These are phyloP conservation scores for Coregonus sp. DNA, from an alignment of 2,797 vertebrate genomes.

Conservation along the genomic window DNA sequence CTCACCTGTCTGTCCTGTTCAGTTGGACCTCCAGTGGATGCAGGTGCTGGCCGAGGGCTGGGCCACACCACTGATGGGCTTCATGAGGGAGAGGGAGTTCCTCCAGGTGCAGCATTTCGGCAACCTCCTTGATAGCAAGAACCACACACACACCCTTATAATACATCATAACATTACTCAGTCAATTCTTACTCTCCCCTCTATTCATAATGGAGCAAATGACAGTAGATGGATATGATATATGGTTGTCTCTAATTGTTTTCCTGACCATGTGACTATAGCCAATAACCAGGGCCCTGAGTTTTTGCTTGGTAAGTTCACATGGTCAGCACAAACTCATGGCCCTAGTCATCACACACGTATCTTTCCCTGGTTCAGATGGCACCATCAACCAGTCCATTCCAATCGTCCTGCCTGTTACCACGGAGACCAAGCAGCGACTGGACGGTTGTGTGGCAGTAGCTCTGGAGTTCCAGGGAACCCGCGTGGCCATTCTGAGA, in stretches of 20 bases:
- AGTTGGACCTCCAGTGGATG: slow-evolving; percentile 98
- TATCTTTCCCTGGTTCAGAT: slow-evolving; percentile 65
- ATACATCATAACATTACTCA: not conserved
- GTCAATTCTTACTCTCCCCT: not conserved
- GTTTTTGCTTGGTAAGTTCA: not conserved
- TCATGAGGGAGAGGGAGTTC: slow-evolving; percentile 94
- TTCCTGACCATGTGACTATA: not conserved
- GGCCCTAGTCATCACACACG: not conserved
- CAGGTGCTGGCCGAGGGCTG: slow-evolving; percentile 96
- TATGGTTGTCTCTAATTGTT: not conserved
- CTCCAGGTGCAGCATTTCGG: slow-evolving; percentile 93
- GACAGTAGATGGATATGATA: not conserved
- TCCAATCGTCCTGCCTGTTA: slow-evolving; percentile 88
- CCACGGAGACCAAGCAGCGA: slow-evolving; percentile 76
- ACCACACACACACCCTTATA: not conserved
- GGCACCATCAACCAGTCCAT: slow-evolving; percentile 90
- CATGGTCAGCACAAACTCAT: not conserved
- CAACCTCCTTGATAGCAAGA: slow-evolving; percentile 87
- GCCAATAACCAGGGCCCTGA: not conserved
- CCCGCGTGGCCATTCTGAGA: slow-evolving; percentile 81
- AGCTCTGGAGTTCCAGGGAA: slow-evolving; percentile 79
- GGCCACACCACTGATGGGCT: slow-evolving; percentile 95
- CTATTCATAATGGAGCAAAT: not conserved
- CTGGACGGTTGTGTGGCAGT: slow-evolving; percentile 79
- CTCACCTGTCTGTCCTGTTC: slow-evolving; percentile 13